These are phyloP conservation scores for Mya arenaria DNA, from an alignment of 1,140 invertebrate species.

Conservation along the genomic window DNA sequence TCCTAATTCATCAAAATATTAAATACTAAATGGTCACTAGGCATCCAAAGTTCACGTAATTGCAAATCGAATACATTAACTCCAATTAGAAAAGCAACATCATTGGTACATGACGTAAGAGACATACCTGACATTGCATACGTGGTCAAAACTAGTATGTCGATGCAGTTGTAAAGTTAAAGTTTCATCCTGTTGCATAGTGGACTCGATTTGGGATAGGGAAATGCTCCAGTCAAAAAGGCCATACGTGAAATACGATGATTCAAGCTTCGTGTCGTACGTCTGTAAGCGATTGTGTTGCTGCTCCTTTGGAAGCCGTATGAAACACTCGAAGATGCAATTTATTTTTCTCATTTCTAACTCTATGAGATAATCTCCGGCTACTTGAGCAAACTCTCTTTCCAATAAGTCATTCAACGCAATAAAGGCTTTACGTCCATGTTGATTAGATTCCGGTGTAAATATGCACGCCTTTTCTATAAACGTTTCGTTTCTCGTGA, in stretches of 20 bases:
- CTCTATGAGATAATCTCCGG: conserved; percentile 92
- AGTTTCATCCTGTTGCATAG: conserved; percentile 80
- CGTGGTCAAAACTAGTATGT: conserved; percentile 91
- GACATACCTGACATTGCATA: conserved; percentile 87
- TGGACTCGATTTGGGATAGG: conserved; percentile 84
- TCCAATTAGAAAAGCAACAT: no score
- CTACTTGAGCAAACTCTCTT: conserved; percentile 90
- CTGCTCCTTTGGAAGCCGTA: conserved; percentile 68
- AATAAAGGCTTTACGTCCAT: conserved; percentile 91
- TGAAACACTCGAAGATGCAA: conserved; percentile 88
- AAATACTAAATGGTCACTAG: no score
- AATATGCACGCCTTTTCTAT: conserved; percentile 88
- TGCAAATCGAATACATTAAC: no score
- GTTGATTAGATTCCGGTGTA: conserved; percentile 86
- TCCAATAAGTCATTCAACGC: conserved; percentile 89
- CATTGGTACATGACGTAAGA: no score
- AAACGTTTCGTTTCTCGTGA: conserved; percentile 88
- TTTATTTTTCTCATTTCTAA: conserved; percentile 89
- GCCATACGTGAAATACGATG: conserved; percentile 88
- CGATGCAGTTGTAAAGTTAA: conserved; percentile 86
- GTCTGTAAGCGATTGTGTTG: conserved; percentile 57
- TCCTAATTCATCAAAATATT: no score
- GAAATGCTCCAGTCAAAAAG: conserved; percentile 93
- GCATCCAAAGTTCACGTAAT: no score
- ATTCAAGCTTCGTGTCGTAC: conserved; percentile 84